Evolutionary conservation across 2,888 invertebrate species (phyloP).

Genomic region (Drosophila tanythrix): DNA sequence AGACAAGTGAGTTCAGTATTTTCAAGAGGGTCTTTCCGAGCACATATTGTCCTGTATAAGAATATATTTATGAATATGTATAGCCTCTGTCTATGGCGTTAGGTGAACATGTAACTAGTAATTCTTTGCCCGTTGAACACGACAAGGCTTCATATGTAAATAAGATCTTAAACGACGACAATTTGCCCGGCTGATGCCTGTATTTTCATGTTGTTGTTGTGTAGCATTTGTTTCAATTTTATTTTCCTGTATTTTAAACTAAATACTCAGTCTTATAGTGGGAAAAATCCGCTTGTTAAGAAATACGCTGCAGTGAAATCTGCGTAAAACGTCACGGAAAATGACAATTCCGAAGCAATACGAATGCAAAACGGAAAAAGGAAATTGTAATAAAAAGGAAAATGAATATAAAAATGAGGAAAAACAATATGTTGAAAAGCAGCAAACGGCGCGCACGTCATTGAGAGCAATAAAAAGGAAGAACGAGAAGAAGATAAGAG

Average conservation of each 20-base stretch:
- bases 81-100: constrained; percentile 24
- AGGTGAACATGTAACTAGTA: constrained; percentile 36
- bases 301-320: constrained; percentile 83
- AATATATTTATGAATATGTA: neutral
- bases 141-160: constrained; percentile 36
- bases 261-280: constrained; percentile 85
- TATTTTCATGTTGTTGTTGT: constrained; percentile 29
- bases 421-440: constrained; percentile 70
- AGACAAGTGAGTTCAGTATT: constrained; percentile 34
- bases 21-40: constrained; percentile 36
- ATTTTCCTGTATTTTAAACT: constrained; percentile 77
- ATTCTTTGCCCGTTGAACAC: constrained; percentile 57
- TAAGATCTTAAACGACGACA: constrained; percentile 19
- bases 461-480: constrained; percentile 68
- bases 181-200: constrained; percentile 22
- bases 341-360: constrained; percentile 22
- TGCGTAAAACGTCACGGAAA: constrained; percentile 36
- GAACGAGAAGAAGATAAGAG: constrained; percentile 78
- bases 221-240: constrained; percentile 29
- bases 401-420: constrained; percentile 35
- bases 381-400: constrained; percentile 27
- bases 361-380: constrained; percentile 35
- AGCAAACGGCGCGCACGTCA: constrained; percentile 66
- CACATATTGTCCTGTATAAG: constrained; percentile 3
- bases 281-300: constrained; percentile 85